phyloP scores from a whole-genome alignment of 2,113 vertebrate species.

The Climacteris rufus region DNA sequence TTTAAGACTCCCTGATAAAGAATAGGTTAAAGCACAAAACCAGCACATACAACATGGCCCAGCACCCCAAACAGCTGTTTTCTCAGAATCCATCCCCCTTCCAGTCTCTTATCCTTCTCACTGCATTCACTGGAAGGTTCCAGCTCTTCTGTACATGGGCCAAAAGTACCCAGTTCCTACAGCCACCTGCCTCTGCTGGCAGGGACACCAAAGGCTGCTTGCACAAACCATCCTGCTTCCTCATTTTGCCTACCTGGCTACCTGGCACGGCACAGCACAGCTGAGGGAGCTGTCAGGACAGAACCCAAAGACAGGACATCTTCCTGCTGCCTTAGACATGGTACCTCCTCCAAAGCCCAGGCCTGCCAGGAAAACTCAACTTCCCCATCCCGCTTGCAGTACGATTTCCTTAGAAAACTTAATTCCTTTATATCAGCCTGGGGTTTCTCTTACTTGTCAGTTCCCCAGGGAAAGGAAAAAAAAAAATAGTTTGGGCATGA shows the following conservation, averaged over 20 bases:
- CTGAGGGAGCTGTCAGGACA: not conserved
- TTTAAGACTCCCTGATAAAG: not conserved
- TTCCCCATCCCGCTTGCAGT: not conserved
- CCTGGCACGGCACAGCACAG: not conserved
- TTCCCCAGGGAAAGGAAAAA: rapidly evolving
- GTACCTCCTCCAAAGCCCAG: not conserved
- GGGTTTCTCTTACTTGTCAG: not conserved
- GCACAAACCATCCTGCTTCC: not conserved
- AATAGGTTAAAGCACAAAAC: not conserved
- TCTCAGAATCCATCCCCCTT: not conserved
- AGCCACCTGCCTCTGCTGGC: not conserved
- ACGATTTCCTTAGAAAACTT: not conserved
- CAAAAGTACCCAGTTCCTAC: not conserved
- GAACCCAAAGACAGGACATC: not conserved
- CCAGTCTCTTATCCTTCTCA: not conserved
- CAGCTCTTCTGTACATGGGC: not conserved
- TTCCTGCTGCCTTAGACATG: not conserved
- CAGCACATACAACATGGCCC: not conserved
- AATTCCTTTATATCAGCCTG: not conserved
- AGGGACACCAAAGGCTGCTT: rapidly evolving
- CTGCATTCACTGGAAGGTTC: not conserved
- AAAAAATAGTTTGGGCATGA: too few species aligned
- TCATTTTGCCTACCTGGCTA: not conserved
- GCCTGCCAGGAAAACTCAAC: not conserved
- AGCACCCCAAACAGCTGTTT: not conserved